Evolutionary conservation across 2,888 invertebrate species (phyloP), one percentile per base, ranked within the genome.

Genomic region (Microdon myrmicae): DNA sequence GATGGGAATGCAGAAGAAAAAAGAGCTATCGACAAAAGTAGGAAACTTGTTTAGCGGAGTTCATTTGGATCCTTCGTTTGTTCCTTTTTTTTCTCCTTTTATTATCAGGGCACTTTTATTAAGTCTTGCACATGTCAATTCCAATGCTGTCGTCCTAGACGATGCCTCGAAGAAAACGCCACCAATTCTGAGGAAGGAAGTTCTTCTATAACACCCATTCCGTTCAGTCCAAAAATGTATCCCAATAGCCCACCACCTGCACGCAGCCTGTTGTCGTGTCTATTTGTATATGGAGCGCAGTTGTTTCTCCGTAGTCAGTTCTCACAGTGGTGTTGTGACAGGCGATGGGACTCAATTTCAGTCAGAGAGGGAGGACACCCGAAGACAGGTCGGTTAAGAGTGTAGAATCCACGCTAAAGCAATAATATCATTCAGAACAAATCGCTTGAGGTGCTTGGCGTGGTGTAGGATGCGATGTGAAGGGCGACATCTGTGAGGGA

Each of bases 61-160:
- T 47, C 51, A 58, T 64, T 64, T 51, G 51, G 58, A 37, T 45
- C 45, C 41, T 34, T 37, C 9, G 45, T 47, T 32, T 38, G 10
- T 8, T 39, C 8, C 17, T 13, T 25, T 16, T 44, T 29, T 32
- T 34, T 10, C 7, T 19, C 7, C 17, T 23, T 48, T 43, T 31
- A 41, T 43, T 35, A 26, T 35, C 58, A 58, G 37, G 51, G 47
- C 58, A 64, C 64, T 64, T 64, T 64, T 64, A 64, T 58, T 64
- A 64, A 58, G 64, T 64, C 64, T 58, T 64, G 64, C 64, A 64
- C 64, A 64, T 64, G 64, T 64, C 64, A 64, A 64, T 53, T 64
- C 58, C 19, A 58, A 58, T 64, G 39, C 45, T 35, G 14, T 38
- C 20, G 37, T 38, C 38, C 25, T 26, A 19, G 20, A 16, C 19